Base-by-base conservation (phyloP, 2,888 invertebrate genomes). In the Margaritifera margaritifera region DNA sequence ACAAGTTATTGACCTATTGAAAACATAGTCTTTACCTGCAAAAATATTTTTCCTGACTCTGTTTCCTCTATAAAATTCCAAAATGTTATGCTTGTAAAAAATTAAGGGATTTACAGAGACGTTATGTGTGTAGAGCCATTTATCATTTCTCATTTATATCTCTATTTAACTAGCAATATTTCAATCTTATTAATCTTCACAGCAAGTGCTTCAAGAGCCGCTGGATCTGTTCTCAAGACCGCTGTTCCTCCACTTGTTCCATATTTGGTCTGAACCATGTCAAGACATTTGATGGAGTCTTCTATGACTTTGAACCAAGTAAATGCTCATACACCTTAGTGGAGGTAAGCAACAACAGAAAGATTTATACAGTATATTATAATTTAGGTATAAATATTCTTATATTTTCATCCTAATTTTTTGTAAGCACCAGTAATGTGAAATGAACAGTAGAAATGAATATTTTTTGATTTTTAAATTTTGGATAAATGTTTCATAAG, bases 241-340 rank as follows among this genome's bases (percentile, higher is more conserved):
- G 76, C 55, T 87, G 87, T 62, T 77, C 84, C 0, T 72, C 80
- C 31, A 79, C 79, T 8, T 87, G 87, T 68, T 75, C 71, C 15
- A 71, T 86, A 18, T 68, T 83, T 58, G 85, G 85, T n/a, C 66
- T 80, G 62, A 80, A 83, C 27, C 84, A 87, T 62, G 72, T 85
- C 61, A 77, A 66, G 22, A 87, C 87, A 1, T 88, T 87, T 66
- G 87, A 87, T 68, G 86, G 87, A 15, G 69, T 78, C 3, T 66
- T 72, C 50, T 84, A 80, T 68, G 80, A 81, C 22, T 83, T 84
- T 61, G 77, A 74, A 20, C 77, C 81, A 5, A 64, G 71, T 0
- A 51, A 73, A 4, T 80, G 80, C 59, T 64, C 62, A 0, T 82
- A 80, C 61, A 56, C 68, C 51, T 58, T 81, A 6, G 77, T 82